Evolutionary conservation across 1,140 invertebrate genomes (phyloP), one percentile per base, ranked within the genome.

Genomic region (Nixonia krombeini): DNA sequence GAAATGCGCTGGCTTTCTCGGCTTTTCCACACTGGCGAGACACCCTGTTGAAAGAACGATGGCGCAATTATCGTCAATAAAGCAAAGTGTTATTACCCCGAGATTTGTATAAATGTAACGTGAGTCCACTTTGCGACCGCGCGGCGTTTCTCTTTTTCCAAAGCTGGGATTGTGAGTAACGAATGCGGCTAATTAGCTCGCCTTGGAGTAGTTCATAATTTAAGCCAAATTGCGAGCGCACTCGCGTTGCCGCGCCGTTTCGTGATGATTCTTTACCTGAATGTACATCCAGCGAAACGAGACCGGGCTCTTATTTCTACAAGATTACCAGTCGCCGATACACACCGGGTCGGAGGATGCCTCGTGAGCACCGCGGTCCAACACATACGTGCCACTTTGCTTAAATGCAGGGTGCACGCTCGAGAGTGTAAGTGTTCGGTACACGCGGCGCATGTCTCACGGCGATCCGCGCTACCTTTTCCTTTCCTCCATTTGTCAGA

Each of bases 311-410:
- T 58, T 38, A 65, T 70, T 40, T 70, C 51, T 65, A 70, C 62
- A 46, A 72, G 63, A 67, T 59, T 67, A 46, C 42, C 33, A 41
- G 35, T 40, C 15, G n/a, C 37, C 15, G 37, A 35, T 42, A 42
- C 28, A 42, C 28, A 63, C 41, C 44, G 40, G 40, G 23, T 40
- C 17, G 40, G 37, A 49, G 33, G 40, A 40, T 57, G 63, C 49
- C 57, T 61, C 12, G 44, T 51, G 55, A 52, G 42, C 53, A 46
- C 45, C 49, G 42, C 47, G 46, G 13, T 40, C 37, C 18, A 4
- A 21, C 42, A 52, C 68, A 70, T 74, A 72, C 74, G 64, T 76
- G 68, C 74, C 74, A 76, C 74, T 76, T 76, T 76, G 55, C 61
- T 71, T 76, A 76, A 76, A 74, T 73, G 65, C 68, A 74, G 74